A percentile compares a stretch with the other conserved stretches of the same genome.
Evolutionary conservation across 2,797 vertebrate genomes (phyloP).

Genomic region (Helicolenus hilgendorfi): DNA sequence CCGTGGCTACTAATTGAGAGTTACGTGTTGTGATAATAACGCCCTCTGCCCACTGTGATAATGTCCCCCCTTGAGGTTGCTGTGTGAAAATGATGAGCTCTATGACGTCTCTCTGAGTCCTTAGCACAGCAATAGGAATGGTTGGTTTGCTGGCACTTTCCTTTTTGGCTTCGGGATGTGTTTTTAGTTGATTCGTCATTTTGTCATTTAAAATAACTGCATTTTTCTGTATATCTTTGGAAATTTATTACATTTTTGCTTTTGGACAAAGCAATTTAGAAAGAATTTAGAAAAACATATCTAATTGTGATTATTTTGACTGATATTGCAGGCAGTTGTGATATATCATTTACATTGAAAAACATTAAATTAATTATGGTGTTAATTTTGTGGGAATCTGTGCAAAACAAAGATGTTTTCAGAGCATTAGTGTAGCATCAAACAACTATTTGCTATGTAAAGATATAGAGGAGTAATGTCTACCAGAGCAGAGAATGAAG

Average conservation of each 20-base stretch:
- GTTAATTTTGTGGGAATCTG: not conserved
- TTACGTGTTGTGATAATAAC: constrained; percentile 14
- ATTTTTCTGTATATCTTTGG: not conserved
- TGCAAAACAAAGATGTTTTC: not conserved
- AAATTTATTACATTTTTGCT: not conserved
- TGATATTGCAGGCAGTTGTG: not conserved
- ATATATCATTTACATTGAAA: not conserved
- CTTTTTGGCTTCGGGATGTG: not conserved
- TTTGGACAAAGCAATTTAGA: not conserved
- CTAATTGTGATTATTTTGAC: not conserved
- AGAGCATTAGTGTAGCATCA: no score
- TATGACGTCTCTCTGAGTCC: not conserved
- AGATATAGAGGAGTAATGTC: no score
- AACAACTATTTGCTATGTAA: no score
- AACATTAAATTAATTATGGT: not conserved
- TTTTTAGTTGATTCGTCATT: not conserved
- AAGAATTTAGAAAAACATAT: not conserved
- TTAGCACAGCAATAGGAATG: not conserved
- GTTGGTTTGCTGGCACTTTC: not conserved
- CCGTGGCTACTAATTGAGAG: not conserved
- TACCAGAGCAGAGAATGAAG: no score
- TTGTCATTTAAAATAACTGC: not conserved
- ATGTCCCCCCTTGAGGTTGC: not conserved
- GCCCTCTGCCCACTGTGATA: not conserved
- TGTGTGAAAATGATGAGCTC: not conserved